Evolutionary conservation across 30 jellyfish, hydroid and myxozoan genomes (phyloP), one percentile per base, ranked within the genome.

Genomic region (Chironex yamaguchii): DNA sequence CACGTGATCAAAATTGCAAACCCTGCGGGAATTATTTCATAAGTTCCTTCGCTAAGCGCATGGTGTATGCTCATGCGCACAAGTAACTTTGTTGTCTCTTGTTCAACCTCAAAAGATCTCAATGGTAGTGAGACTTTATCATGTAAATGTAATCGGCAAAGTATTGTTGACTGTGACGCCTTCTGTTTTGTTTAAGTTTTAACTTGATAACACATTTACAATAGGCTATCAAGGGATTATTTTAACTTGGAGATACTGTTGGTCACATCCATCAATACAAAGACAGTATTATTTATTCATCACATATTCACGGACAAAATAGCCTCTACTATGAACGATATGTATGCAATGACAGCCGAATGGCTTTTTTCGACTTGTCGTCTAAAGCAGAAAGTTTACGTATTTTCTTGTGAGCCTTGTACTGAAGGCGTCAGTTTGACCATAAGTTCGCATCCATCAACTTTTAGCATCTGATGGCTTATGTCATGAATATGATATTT

Each of bases 1-100:
- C 94, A 84, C 94, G 94, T 84, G 94, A 84, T 75, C 79, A 36
- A 66, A 9, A 42, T 6, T 42, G n/a, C n/a, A 42, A 6, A 17
- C 58, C 58, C 9, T 42, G 58, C 58, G 13, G 58, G 17, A 42
- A 17, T 42, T 42, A 42, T 42, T 42, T 17, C 58, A 6, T 42
- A 6, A 6, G 58, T 17, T n/a, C n/a, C n/a, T n/a, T n/a, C n/a
- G n/a, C n/a, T n/a, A n/a, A n/a, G n/a, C n/a, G n/a, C n/a, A n/a
- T n/a, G n/a, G n/a, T n/a, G n/a, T n/a, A n/a, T n/a, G n/a, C n/a
- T n/a, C n/a, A n/a, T n/a, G n/a, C n/a, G n/a, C n/a, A n/a, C n/a
- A n/a, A n/a, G n/a, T n/a, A n/a, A 42, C 17, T 42, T 42, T 42
- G 9, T 17, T 42, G 9, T 42, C 9, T 42, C 58, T 42, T 17